phyloP scores from a whole-genome alignment of 2,797 vertebrate species.

The Macrochelys suwanniensis region DNA sequence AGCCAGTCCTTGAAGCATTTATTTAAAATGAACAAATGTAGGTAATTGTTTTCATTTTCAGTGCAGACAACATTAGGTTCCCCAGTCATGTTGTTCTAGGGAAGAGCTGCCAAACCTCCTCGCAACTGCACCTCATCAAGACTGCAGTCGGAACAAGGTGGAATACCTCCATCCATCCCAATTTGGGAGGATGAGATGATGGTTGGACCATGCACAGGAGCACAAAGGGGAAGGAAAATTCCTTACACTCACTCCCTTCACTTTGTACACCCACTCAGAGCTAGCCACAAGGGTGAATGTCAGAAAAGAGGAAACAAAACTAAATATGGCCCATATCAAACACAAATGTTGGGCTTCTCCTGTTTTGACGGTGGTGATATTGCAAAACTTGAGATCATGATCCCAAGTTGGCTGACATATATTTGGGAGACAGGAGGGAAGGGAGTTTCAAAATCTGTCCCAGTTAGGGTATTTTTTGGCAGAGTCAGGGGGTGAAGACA shows the following conservation, averaged over 20 bases:
- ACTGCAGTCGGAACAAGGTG: background rate
- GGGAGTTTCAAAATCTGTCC: background rate
- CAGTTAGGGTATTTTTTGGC: background rate
- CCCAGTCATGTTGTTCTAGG: background rate
- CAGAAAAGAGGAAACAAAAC: background rate
- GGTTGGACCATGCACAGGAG: background rate
- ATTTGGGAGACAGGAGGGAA: background rate
- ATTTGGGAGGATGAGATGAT: too few relatives aligned
- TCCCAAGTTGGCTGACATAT: background rate
- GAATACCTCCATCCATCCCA: background rate
- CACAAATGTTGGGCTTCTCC: background rate
- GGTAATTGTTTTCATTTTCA: conserved; percentile 26
- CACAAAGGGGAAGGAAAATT: background rate
- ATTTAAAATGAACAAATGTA: background rate
- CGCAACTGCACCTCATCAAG: conserved; percentile 3
- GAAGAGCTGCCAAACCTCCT: conserved; percentile 14
- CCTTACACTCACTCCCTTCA: background rate
- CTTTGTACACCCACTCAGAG: background rate
- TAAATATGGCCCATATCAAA: background rate
- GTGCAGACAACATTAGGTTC: background rate
- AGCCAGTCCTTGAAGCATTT: background rate
- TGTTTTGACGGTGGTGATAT: background rate
- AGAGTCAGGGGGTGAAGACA: background rate
- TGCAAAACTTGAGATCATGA: background rate
- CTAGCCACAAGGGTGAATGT: background rate